Evolutionary conservation across 2,888 invertebrate species (phyloP), one percentile per base, ranked within the genome.

Genomic region (Stictocephala bisonia): DNA sequence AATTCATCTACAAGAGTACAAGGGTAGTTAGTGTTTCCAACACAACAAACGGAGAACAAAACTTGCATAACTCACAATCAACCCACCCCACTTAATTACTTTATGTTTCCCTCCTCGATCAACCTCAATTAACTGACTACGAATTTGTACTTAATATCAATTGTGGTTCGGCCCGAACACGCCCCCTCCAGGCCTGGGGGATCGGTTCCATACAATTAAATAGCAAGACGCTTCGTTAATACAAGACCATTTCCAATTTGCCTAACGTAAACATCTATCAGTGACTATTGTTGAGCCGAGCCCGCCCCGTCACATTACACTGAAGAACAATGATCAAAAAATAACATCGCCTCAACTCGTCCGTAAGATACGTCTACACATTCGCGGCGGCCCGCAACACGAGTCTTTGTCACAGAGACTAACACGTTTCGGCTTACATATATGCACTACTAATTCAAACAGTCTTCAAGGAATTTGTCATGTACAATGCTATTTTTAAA

Each of bases 201-300:
- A 60, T 60, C 35, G 35, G 20, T 60, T 60, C 31, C 13, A 60
- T 40, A 60, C 60, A 60, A 60, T 60, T 60, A 35, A 60, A 60
- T 40, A 40, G 11, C 31, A 2, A 15, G 60, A 40, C 29, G 22
- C 11, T 60, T 60, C 40, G 60, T 60, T 60, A 40, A 60, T 31
- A 51, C 68, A 68, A 51, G 31, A 35, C 51, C 68, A 51, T 51
- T 67, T 68, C 51, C 68, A 68, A 68, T 68, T 51, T 68, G 51
- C 29, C 31, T 31, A 27, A 68, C 68, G 51, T 68, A 68, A 68
- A 68, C 51, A 68, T 68, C 20, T 27, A 22, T 68, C 50, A 29
- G 31, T 15, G 40, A n/a, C 35, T 60, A 60, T 60, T 60, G 60
- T 60, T 27, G 4, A 22, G 40, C 35, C 60, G n/a, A n/a, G n/a